phyloP scores from a whole-genome alignment of 53 echinoderm and acorn worm genomes.

The Holothuria scabra region DNA sequence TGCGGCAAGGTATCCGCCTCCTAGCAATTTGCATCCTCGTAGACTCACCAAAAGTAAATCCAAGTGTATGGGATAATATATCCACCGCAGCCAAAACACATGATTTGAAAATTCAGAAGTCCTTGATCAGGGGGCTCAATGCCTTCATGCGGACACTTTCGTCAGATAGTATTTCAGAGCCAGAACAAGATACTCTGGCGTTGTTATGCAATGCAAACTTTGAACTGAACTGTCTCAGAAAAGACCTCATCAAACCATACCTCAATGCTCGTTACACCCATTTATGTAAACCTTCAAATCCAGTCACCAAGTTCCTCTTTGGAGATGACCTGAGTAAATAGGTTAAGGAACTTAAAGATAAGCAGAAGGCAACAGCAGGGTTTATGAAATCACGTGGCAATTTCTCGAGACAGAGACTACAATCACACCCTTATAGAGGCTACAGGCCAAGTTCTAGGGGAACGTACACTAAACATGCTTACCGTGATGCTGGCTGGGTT shows the following conservation, averaged over 20 bases:
- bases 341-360: conserved; percentile 50
- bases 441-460: not conserved
- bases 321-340: conserved; percentile 50
- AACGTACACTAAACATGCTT: too few relatives aligned
- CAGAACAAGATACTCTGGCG: conserved; percentile 35
- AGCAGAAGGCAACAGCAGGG: conserved; percentile 30
- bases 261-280: conserved; percentile 18
- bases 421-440: not conserved
- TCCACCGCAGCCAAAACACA: not conserved
- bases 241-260: conserved; percentile 53
- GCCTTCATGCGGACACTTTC: not conserved
- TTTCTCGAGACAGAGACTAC: not conserved
- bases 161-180: too few relatives aligned
- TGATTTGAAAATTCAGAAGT: too few relatives aligned
- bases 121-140: too few relatives aligned
- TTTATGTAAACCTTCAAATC: conserved; percentile 32
- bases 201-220: conserved; percentile 38
- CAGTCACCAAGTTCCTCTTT: conserved; percentile 41
- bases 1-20: conserved; percentile 15
- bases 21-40: conserved; percentile 26
- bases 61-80: conserved; percentile 20
- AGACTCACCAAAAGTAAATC: conserved; percentile 32
- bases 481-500: not conserved
- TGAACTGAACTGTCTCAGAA: conserved; percentile 39
- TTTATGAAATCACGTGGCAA: conserved; percentile 27